Base-by-base conservation (phyloP, 2,113 vertebrate genomes). In the Campylorhamphus procurvoides region DNA sequence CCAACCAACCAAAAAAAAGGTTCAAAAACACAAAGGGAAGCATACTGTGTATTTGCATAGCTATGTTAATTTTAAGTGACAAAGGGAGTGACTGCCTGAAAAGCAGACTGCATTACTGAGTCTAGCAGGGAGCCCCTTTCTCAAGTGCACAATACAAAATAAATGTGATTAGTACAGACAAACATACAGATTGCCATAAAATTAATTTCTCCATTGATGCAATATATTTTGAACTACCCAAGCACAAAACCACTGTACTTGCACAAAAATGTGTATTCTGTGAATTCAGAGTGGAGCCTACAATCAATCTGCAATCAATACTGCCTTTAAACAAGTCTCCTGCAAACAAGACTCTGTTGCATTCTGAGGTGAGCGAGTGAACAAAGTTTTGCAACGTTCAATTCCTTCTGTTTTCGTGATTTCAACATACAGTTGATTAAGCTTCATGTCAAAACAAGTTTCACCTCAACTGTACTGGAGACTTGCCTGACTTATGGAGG, bases 51-150 rank as follows among this genome's bases (percentile, higher is more conserved):
- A 84, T 91, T 73, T 87, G 50, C 20, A 82, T 39, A 93, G 55
- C 25, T 67, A 33, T 55, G 83, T 92, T 91, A 67, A 75, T 89
- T 77, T 93, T 68, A 93, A 88, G 89, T 81, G 29, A 94, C 76
- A 95, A 74, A 84, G 20, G 35, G 47, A 84, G 18, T 37, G 47
- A 40, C 24, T 24, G 63, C 79, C 79, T 79, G 62, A 87, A 95
- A 96, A 63, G 23, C 35, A 77, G 87, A 89, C 58, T 73, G 62
- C 23, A 18, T 60, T n/a, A 73, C 33, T 73, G 58, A 85, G 71
- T 49, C 40, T 40, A 73, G 75, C 56, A 87, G 42, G 7, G 29
- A 90, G 69, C 40, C n/a, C 47, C 42, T 55, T 87, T 80, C 58
- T 83, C 52, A 52, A 69, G 24, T 31, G 44, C 39, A 56, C 33